Percentiles rank a stretch among this genome's conserved stretches.
Conservation (phyloP, 1,140 invertebrate genomes). For the Sycophila sp. region DNA sequence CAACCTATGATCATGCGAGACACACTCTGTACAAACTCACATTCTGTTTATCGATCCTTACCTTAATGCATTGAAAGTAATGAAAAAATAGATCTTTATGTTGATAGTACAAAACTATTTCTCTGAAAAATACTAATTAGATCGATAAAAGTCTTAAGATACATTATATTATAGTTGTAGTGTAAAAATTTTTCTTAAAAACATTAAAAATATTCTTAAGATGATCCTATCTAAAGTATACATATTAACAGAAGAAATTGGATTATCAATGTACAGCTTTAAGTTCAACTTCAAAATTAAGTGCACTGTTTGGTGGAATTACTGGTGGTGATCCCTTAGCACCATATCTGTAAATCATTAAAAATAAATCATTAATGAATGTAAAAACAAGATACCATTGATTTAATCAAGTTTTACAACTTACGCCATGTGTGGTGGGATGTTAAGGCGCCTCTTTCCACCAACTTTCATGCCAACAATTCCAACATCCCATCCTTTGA, state of each 20-base stretch:
- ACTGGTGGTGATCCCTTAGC: constrained; percentile 80
- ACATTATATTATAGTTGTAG: constrained; percentile 6
- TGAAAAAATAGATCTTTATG: constrained; percentile 30
- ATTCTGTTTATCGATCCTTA: constrained; percentile 15
- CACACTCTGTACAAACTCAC: constrained; percentile 29
- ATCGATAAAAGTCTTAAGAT: constrained; percentile 32
- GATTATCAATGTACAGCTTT: constrained; percentile 77
- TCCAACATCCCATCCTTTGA: constrained; percentile 92
- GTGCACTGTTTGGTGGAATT: constrained; percentile 84
- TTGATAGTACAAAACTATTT: constrained; percentile 20
- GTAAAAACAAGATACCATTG: background rate
- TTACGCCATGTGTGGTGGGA: constrained; percentile 87
- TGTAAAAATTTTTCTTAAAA: constrained; percentile 25
- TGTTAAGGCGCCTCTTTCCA: constrained; percentile 85
- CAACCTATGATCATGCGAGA: constrained; percentile 25
- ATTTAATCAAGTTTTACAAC: constrained; percentile 55
- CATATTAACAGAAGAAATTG: constrained; percentile 7
- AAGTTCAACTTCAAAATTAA: constrained; percentile 90
- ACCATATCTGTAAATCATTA: constrained; percentile 81
- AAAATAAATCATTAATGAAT: constrained; percentile 41
- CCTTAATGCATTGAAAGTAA: constrained; percentile 6
- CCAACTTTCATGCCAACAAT: constrained; percentile 91
- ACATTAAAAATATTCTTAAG: constrained; percentile 30
- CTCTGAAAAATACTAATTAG: constrained; percentile 28
- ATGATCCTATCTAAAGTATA: constrained; percentile 23